Base-by-base conservation (phyloP, 2,888 invertebrate genomes). In the Rhaphigaster nebulosa region DNA sequence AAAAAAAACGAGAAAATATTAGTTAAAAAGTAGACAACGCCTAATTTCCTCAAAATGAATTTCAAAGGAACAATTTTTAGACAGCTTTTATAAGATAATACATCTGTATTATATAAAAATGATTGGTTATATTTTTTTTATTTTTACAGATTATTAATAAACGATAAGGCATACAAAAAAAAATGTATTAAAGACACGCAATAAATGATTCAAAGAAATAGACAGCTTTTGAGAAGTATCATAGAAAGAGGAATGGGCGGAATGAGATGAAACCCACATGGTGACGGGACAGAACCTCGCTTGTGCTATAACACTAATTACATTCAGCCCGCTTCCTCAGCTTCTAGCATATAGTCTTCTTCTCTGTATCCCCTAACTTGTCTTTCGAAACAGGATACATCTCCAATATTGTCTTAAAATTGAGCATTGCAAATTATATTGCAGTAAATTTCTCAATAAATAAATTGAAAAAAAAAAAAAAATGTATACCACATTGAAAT, bases 181-280 rank as follows among this genome's bases (percentile, higher is more conserved):
- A 18, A 38, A 20, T 5, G 34, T 76, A 29, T 76, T 23, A 20
- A 38, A 76, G 65, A 38, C 38, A 26, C 34, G 38, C 20, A 76
- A 76, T 76, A 76, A 76, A 76, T 1, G 38, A 15, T 20, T 20
- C 34, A 76, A 76, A 38, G 38, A 76, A 76, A 76, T 26, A 76
- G 18, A 70, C 34, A 70, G 23, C 2, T 76, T 76, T 76, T 38
- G 70, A 76, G 70, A 76, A 76, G 5, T 38, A 76, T 4, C n/a
- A n/a, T n/a, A n/a, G n/a, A 76, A 76, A 76, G 8, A 76, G 70
- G 34, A 76, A 76, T 38, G 70, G 18, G 23, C 8, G 23, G 70
- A 29, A 65, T 18, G 70, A 76, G 70, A 76, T 76, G 70, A 76
- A 76, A 76, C 34, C 70, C 70, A 76, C 70, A 76, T 76, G 70